Base-by-base conservation (phyloP, 2,113 vertebrate species). In the Tetraodon nigroviridis region DNA sequence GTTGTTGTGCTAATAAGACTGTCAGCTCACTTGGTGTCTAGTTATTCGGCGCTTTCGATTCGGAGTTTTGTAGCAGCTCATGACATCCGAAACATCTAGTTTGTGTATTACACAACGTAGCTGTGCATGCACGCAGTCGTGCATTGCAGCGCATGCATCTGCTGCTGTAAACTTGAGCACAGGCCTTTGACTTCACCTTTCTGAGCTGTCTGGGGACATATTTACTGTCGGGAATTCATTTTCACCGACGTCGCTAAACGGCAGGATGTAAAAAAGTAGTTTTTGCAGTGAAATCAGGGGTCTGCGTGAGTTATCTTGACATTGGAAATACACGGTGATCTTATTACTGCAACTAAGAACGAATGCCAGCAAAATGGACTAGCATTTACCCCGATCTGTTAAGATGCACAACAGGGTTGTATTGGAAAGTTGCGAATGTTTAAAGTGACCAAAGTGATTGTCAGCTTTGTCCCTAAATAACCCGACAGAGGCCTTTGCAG, bases 391-490 rank as follows among this genome's bases (percentile, higher is more conserved):
- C 6, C 12, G 8, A 37, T 37, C 10, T 12, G 8, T 37, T 11
- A 19, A 53, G 5, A 27, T 15, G 42, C 11, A 5, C 11, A 57
- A 42, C 22, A 59, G 21, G 16, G n/a, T 2, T 37, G 49, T 27
- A 12, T 27, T n/a, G 15, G 42, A 4, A 55, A 63, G 46, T 59
- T 70, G 0, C 44, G 3, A 27, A 45, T 53, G 1, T 61, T 40
- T 48, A 22, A 27, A 59, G 27, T 5, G 45, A 61, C 69, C 44
- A 44, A 47, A 48, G 57, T 6, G 22, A n/a, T 14, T 51, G 22
- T 12, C 18, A 40, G 8, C 47, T 7, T 45, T 75, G 67, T 79
- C 75, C 71, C 79, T 14, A 67, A 21, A 51, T 84, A 76, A 85
- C 82, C 80, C 64, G 67, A 22, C 51, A 37, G 19, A 55, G 79